Evolutionary conservation across 2,888 invertebrate species (phyloP).

Genomic region (Steinernema carpocapsae): DNA sequence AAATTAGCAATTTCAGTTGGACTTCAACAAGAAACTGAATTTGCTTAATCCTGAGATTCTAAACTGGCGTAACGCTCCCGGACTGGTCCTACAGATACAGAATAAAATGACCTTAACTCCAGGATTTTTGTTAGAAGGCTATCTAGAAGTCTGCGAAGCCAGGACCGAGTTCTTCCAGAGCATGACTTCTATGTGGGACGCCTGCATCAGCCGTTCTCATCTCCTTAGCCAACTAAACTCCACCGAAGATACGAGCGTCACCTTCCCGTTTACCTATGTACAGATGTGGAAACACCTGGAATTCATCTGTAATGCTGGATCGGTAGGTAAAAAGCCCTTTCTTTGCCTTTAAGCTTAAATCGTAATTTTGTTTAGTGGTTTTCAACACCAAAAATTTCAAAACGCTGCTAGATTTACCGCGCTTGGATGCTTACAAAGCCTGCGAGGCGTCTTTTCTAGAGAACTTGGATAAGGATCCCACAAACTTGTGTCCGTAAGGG

Average conservation of each 20-base stretch:
- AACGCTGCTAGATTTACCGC: not conserved
- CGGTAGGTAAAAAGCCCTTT: not conserved
- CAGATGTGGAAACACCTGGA: constrained; percentile 20
- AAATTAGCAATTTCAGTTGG: not conserved
- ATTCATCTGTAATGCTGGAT: constrained; percentile 8
- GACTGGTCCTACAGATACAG: not conserved
- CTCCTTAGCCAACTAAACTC: not conserved
- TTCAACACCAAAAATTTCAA: not conserved
- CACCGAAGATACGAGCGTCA: not conserved
- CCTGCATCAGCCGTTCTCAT: not conserved
- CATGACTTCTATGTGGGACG: not conserved
- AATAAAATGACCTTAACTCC: not conserved
- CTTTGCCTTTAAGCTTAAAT: no score
- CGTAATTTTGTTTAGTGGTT: not conserved
- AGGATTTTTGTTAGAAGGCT: not conserved
- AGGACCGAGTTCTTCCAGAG: not conserved
- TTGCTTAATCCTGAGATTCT: not conserved
- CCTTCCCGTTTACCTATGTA: not conserved
- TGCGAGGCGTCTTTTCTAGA: not conserved
- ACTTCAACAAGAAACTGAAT: not conserved
- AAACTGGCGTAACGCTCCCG: not conserved
- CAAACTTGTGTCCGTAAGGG: no score
- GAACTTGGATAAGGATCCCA: not conserved
- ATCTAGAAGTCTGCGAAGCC: not conserved
- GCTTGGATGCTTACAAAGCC: not conserved